These are phyloP conservation scores for Montifringilla adamsi DNA, from an alignment of 2,113 vertebrate species.

Conservation along the genomic window DNA sequence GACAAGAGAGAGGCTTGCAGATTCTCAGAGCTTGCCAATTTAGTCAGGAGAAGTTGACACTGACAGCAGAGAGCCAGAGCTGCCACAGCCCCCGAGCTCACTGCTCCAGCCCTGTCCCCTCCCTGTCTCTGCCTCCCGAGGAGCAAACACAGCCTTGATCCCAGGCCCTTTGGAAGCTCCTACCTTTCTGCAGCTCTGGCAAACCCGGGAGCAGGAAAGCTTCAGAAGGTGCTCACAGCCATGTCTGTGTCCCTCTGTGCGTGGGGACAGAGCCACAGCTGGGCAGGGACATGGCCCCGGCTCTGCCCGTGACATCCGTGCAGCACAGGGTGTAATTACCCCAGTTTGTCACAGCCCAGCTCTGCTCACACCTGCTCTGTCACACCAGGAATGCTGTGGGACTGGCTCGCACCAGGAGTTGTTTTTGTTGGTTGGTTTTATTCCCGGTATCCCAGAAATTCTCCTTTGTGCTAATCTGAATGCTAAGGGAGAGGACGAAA, in stretches of 20 bases:
- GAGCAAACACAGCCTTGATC: not conserved
- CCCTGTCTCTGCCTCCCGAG: not conserved
- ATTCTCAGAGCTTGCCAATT: not conserved
- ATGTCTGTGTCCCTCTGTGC: not conserved
- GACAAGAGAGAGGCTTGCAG: not conserved
- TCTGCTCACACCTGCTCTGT: slow-evolving; percentile 9
- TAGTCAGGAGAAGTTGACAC: not conserved
- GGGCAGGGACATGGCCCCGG: not conserved
- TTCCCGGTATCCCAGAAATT: not conserved
- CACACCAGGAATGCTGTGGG: slow-evolving; percentile 36
- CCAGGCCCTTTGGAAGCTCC: not conserved
- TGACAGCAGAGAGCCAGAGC: not conserved
- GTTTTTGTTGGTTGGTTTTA: not conserved
- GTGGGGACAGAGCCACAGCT: not conserved
- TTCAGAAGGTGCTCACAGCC: not conserved
- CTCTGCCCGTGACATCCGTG: not conserved
- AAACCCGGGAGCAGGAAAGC: accelerated
- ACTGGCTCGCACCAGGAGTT: not conserved
- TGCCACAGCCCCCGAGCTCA: accelerated
- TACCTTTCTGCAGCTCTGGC: slow-evolving; percentile 25
- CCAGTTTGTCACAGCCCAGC: not conserved
- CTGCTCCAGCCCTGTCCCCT: not conserved
- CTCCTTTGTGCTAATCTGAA: not conserved
- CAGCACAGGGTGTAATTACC: slow-evolving; percentile 22
- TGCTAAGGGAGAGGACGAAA: not conserved